Conservation (phyloP, 2,888 invertebrate species). For the Agrilus mali region DNA sequence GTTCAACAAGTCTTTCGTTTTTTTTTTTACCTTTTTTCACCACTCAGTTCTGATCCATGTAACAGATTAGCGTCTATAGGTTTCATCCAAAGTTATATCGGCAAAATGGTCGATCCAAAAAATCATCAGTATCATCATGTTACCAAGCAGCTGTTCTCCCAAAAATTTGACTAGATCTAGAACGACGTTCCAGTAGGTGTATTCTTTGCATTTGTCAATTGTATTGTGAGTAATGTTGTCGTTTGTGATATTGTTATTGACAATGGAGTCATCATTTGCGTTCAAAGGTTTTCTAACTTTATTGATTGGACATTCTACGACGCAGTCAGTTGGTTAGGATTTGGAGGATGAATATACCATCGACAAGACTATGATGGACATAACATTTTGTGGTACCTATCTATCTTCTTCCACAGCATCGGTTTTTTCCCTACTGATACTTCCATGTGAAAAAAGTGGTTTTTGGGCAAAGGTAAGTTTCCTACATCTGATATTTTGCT, state of each 20-base stretch:
- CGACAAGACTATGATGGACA: conserved; percentile 42
- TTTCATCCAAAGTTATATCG: not conserved
- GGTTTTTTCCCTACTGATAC: conserved; percentile 32
- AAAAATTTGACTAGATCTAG: no score
- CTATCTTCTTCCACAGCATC: conserved; percentile 13
- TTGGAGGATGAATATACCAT: conserved; percentile 39
- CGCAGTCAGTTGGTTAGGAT: conserved; percentile 25
- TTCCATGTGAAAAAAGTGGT: conserved; percentile 39
- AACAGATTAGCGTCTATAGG: conserved; percentile 2
- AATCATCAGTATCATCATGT: no score
- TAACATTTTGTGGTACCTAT: conserved; percentile 7
- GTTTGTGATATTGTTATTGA: no score
- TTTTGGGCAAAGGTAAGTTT: conserved; percentile 34
- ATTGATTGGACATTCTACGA: conserved; percentile 1
- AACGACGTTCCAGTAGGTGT: no score
- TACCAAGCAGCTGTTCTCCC: no score
- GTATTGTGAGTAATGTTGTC: no score
- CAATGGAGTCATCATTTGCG: no score
- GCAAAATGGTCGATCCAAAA: not conserved
- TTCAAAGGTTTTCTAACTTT: not conserved
- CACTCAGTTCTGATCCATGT: not conserved
- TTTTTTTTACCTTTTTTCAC: not conserved
- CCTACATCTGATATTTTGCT: conserved; percentile 30
- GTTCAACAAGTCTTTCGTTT: not conserved
- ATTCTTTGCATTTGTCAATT: no score